Evolutionary conservation across 2,888 invertebrate species (phyloP), one percentile per base, ranked within the genome.

Genomic region (Eudasyphora cyanicolor): DNA sequence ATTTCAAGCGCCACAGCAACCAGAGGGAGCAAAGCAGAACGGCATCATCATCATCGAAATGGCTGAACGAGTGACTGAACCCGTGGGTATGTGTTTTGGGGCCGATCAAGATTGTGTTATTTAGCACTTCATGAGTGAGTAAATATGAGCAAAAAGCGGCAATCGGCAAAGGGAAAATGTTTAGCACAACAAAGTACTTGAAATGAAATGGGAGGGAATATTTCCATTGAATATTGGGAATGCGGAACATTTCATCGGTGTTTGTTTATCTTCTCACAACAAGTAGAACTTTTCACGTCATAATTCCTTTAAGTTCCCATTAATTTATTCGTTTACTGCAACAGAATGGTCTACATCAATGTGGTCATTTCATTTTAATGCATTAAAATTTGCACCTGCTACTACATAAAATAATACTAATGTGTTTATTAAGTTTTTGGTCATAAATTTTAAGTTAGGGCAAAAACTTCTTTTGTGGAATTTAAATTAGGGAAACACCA

Each of bases 71-170:
- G 35, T 42, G 38, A 67, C 8, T 42, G 21, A 42, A 19, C 42
- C 14, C 35, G 24, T 17, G 12, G 24, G 5, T 67, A 2, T 35
- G 8, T 6, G 24, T 42, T 24, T 79, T 76, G 17, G 51, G 64
- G 80, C 60, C 67, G 76, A 78, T 84, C 78, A 78, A 81, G 67
- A 78, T 45, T 78, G 81, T 78, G 78, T 81, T 75, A 80, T 83
- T 83, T 80, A 78, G 78, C 83, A 84, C 79, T 84, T 84, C 74
- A 80, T 38, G 35, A 64, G 27, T 38, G 38, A 29, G 49, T 67
- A 80, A 84, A 80, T 49, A 75, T 70, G 54, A 70, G 29, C 19
- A n/a, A n/a, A 81, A 76, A 21, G 29, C 51, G 42, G 5, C 2
- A 2, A 35, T 5, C n/a, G 5, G 19, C 67, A 45, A 45, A 60